Base-by-base conservation (phyloP, 2,888 invertebrate genomes). In the Tenthredo distinguenda region DNA sequence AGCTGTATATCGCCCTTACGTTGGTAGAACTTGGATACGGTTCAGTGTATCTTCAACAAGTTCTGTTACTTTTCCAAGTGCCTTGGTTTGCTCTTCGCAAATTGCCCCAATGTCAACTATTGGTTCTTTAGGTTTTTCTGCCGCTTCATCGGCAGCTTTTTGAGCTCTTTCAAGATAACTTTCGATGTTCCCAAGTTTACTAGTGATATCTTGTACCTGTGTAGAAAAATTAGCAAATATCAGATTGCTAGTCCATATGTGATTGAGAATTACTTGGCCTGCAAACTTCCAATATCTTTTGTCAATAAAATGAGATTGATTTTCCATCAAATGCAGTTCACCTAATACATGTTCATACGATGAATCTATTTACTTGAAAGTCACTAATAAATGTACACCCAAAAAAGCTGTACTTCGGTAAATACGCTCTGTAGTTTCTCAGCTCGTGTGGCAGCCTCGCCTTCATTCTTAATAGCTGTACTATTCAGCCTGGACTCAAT, bases 31-130 rank as follows among this genome's bases (percentile, higher is more conserved):
- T 62, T 81, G 62, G 62, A 81, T 21, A 90, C 50, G 93, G 87
- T 81, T 92, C 88, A 43, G 86, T 7, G 37, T 71, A 26, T 47
- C 34, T 83, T 83, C 50, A 26, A 93, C 50, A 43, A 92, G 86
- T 26, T 91, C 89, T 21, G 92, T 90, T 5, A 93, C 87, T 55
- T 89, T 90, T 4, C 86, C 86, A 26, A 93, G 85, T 5, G 88
- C 87, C 26, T 86, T 86, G 50, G 86, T 87, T 72, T 93, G 92
- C 26, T 91, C 89, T 47, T 91, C 90, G 1, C 91, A 81, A 40
- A 88, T 87, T 6, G 87, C 86, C 31, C 76, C 87, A 40, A 87
- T 86, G 81, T 87, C 87, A 50, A 86, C 74, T 10, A 21, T 86
- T 21, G 86, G 84, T 37, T 88, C 87, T 15, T 86, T 84, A 2